Percentiles rank a stretch among this genome's conserved stretches.
These are phyloP conservation scores for Cebidichthys violaceus DNA, from an alignment of 2,113 vertebrate genomes.

Conservation along the genomic window DNA sequence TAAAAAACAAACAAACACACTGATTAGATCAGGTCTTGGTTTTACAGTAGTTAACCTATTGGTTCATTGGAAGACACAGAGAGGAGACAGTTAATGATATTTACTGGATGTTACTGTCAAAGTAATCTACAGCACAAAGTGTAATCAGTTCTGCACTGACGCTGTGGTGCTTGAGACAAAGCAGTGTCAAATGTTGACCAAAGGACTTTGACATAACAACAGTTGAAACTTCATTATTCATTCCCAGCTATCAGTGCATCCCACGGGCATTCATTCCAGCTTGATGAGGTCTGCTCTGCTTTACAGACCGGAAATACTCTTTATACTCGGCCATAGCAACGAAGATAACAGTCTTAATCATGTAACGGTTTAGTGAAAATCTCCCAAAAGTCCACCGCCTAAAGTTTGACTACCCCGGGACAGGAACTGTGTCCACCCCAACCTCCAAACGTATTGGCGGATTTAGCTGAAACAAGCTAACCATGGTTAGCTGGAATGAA, in stretches of 20 bases:
- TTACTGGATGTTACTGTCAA: neutral
- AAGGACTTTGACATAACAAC: neutral
- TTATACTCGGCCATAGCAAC: conserved; percentile 1
- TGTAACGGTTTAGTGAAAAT: neutral
- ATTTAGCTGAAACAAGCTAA: neutral
- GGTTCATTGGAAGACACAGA: neutral
- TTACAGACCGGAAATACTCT: conserved; percentile 37
- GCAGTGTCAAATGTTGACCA: neutral
- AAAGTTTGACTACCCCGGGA: conserved; percentile 63
- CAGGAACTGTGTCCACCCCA: conserved; percentile 58
- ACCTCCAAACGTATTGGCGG: conserved; percentile 39
- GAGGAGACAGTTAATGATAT: neutral
- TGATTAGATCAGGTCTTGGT: neutral
- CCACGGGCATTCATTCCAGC: conserved; percentile 13
- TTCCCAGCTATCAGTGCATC: conserved; percentile 11
- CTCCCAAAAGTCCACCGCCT: conserved; percentile 50
- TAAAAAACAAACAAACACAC: neutral
- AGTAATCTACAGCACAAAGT: neutral
- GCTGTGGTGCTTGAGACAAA: neutral
- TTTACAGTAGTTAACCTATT: neutral
- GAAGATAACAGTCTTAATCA: conserved; percentile 3
- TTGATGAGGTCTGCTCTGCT: conserved; percentile 4
- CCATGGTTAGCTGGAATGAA: neutral
- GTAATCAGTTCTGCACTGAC: neutral
- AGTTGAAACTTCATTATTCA: neutral